Evolutionary conservation across 92 coral and sea anemone genomes (phyloP).

Genomic region (Isaurus tuberculatus): DNA sequence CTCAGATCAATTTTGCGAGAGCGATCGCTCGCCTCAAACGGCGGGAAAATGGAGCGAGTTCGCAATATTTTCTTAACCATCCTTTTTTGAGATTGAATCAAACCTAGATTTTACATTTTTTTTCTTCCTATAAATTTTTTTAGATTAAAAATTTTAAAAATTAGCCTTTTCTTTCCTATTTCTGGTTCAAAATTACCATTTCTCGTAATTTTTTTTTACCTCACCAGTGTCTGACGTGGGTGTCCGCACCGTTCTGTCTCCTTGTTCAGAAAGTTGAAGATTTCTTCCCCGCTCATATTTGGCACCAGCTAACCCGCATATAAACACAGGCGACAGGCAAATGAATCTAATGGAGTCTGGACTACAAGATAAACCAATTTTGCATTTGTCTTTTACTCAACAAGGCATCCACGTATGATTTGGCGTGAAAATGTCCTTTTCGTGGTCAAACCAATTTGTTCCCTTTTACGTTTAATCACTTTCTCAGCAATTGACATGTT

Average conservation of each 20-base stretch:
- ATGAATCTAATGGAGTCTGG: neutral
- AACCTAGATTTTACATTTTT: too few relatives aligned
- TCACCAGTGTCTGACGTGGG: slow-evolving; percentile 82
- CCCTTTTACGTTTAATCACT: too few relatives aligned
- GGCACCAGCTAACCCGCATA: slow-evolving; percentile 98
- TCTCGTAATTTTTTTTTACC: neutral
- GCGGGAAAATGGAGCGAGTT: too few relatives aligned
- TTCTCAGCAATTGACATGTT: too few relatives aligned
- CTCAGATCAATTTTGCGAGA: too few relatives aligned
- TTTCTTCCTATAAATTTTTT: neutral
- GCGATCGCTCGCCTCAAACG: too few relatives aligned
- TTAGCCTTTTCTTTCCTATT: neutral
- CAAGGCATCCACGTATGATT: neutral
- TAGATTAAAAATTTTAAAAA: too few relatives aligned
- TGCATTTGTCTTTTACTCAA: neutral
- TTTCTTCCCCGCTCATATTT: slow-evolving; percentile 98
- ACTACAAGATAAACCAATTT: neutral
- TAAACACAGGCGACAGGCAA: slow-evolving; percentile 31
- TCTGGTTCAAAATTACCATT: neutral
- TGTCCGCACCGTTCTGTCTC: slow-evolving; percentile 92
- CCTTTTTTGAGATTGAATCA: too few relatives aligned
- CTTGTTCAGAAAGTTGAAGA: slow-evolving; percentile 97
- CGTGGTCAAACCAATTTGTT: neutral
- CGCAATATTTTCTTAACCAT: too few relatives aligned
- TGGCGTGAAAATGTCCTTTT: neutral